Base-by-base conservation (phyloP, 2,113 vertebrate species). In the Steatornis caripensis region DNA sequence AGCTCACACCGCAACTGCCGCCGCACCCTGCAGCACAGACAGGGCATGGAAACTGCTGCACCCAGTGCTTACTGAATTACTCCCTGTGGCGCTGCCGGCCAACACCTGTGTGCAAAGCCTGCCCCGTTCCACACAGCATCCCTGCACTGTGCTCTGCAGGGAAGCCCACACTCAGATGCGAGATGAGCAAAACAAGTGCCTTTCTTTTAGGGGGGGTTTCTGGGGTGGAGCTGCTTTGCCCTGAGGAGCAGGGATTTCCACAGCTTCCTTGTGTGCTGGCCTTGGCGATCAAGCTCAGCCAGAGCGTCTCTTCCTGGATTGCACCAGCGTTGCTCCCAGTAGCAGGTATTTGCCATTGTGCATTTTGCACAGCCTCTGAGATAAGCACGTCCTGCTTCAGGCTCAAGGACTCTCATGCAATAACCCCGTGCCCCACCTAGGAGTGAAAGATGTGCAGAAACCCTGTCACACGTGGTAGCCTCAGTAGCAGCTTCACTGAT, bases 1-100 rank as follows among this genome's bases (percentile, higher is more conserved):
- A 76, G 72, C 87, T 87, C 81, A 27, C 4, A 1, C 71, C 9
- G 5, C 58, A 74, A 2, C 68, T 29, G 86, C 89, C 7, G 46
- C 74, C 3, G 12, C 48, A 37, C 37, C 71, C 61, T 77, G 53
- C 75, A 48, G 58, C 37, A 29, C 66, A 39, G 77, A 12, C 77
- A 79, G 84, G n/a, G 34, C 80, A 91, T 41, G 87, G 94, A 94
- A 97, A 95, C 61, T 87, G 78, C 94, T 89, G 94, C 78, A 85
- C 78, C 61, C 74, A 32, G 70, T 0, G 2, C 90, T 89, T 84
- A 89, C 91, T 89, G 71, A 81, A 71, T 95, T 92, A 91, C 76
- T 86, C 15, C 43, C 55, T 3, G 13, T 3, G 30, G 80, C 1
- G 8, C 45, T 39, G 61, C 77, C 0, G 2, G 49, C 66, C 72